phyloP scores from a whole-genome alignment of 2,113 vertebrate genomes.

The Oostethus manadensis region DNA sequence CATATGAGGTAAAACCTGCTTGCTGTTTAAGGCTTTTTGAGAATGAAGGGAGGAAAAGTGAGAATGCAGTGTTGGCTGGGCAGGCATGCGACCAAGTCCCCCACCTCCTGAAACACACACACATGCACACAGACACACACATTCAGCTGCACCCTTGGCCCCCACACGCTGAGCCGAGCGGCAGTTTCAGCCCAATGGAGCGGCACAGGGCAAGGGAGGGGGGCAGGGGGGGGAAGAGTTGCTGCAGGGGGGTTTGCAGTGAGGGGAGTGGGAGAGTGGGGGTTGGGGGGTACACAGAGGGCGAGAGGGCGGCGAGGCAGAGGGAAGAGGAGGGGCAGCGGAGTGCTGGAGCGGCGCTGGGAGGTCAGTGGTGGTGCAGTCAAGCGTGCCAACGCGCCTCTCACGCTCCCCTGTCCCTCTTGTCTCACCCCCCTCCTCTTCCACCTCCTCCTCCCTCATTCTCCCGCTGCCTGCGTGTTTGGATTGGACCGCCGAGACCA shows the following conservation, averaged over 20 bases:
- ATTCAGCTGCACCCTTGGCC: constrained; percentile 45
- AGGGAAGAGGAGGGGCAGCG: constrained; percentile 9
- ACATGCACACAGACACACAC: constrained; percentile 16
- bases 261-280: constrained; percentile 4
- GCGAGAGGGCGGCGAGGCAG: constrained; percentile 43
- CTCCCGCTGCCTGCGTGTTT: constrained; percentile 47
- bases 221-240: constrained; percentile 7
- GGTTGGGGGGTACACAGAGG: constrained; percentile 42
- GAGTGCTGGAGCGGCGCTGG: constrained; percentile 48
- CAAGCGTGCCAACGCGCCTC: constrained; percentile 62
- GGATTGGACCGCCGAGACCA: constrained; percentile 53
- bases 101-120: constrained; percentile 15
- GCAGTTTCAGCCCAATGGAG: constrained; percentile 75
- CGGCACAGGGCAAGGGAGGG: constrained; percentile 56
- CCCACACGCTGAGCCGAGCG: constrained; percentile 64
- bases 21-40: constrained; percentile 39
- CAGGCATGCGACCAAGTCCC: constrained; percentile 55
- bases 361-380: constrained; percentile 65
- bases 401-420: constrained; percentile 32
- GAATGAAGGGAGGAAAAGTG: constrained; percentile 49
- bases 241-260: constrained; percentile 5
- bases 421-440: constrained; percentile 24
- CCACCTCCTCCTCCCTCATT: constrained; percentile 21
- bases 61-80: constrained; percentile 59
- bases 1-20: constrained; percentile 38